Base-by-base conservation (phyloP, 2,888 invertebrate genomes). In the Argyresthia albistria region DNA sequence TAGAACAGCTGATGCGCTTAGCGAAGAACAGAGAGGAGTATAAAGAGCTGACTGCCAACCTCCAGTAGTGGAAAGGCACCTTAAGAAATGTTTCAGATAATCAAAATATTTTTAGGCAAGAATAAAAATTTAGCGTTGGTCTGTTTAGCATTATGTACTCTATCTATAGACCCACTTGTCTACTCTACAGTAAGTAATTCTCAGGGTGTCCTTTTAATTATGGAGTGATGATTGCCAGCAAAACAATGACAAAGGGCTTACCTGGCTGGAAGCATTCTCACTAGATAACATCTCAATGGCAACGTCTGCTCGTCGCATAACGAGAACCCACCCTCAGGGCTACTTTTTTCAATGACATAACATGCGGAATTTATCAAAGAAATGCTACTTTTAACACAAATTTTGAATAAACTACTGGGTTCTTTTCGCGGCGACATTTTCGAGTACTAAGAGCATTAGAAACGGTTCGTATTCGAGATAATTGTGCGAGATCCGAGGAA, bases 391-490 rank as follows among this genome's bases (percentile, higher is more conserved):
- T 73, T 80, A 58, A 86, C 66, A 65, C 81, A 76, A 56, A 81
- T 62, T 65, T 73, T 75, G 59, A 77, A 80, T 57, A 88, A 73
- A 64, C 73, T 80, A 70, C 58, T 66, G 25, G 88, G 88, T 60
- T 86, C 80, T 67, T 79, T 87, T 60, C 68, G 76, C 59, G 88
- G 88, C 59, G 87, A 78, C 87, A 88, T 88, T 57, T 57, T 37
- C 52, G 37, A 47, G 15, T 46, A n/a, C 9, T n/a, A n/a, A 14
- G 35, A 16, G 47, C 35, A 47, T 47, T 47, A 12, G 46, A 47
- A 4, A 7, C 8, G 35, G 12, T 47, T 35, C 6, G n/a, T 12
- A 4, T 36, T 46, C 35, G 6, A 35, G 8, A n/a, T 10, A 9
- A 10, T 10, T 16, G 45, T 9, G 15, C 15, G 6, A 15, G 16